These are phyloP conservation scores for Lagocephalus sceleratus DNA, from an alignment of 2,797 vertebrate species.

Conservation along the genomic window DNA sequence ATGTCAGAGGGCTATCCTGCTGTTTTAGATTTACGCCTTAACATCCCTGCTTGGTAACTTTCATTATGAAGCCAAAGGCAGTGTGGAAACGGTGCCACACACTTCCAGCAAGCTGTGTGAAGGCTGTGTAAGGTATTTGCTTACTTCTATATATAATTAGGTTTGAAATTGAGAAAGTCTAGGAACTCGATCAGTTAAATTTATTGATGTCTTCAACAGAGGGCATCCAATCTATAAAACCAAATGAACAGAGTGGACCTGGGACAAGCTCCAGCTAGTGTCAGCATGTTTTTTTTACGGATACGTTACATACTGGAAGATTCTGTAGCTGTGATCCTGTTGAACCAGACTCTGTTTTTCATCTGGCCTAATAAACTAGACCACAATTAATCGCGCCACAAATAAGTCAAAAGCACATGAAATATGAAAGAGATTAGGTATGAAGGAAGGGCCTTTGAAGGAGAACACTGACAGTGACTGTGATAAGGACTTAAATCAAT, in stretches of 20 bases:
- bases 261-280: no score
- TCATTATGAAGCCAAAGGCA: neutral
- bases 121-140: no score
- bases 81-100: slow-evolving; percentile 18
- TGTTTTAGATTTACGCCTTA: slow-evolving; percentile 14
- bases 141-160: no score
- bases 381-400: no score
- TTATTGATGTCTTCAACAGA: no score
- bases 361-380: no score
- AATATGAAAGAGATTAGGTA: neutral
- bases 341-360: no score
- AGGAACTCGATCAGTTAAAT: slow-evolving; percentile 2
- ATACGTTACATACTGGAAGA: no score
- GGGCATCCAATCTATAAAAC: no score
- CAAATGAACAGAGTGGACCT: no score
- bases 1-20: slow-evolving; percentile 15
- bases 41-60: slow-evolving; percentile 2
- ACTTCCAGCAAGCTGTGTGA: slow-evolving; percentile 32
- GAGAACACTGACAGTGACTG: neutral
- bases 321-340: no score
- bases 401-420: neutral
- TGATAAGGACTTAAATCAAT: slow-evolving; percentile 22
- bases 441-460: neutral
- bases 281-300: no score
- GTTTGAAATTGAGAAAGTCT: neutral